These are phyloP conservation scores for Echiichthys vipera DNA, from an alignment of 2,797 vertebrate genomes.

Conservation along the genomic window DNA sequence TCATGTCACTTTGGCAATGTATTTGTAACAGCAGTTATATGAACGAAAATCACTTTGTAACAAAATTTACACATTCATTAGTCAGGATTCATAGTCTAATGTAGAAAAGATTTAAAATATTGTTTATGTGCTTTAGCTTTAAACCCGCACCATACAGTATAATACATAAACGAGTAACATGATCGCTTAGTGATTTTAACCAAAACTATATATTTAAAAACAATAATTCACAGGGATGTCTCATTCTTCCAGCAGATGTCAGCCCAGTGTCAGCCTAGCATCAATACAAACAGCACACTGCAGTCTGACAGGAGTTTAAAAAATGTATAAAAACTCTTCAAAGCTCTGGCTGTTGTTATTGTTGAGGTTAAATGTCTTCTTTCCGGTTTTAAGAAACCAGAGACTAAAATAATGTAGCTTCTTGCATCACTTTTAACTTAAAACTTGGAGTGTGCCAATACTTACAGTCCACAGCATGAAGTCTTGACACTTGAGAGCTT, in stretches of 20 bases:
- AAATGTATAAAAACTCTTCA: constrained; percentile 17
- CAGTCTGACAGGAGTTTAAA: constrained; percentile 12
- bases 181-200: constrained; percentile 44
- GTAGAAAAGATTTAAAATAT: constrained; percentile 29
- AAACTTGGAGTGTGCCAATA: constrained; percentile 14
- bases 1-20: too few species aligned
- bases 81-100: constrained; percentile 21
- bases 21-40: constrained; percentile 46
- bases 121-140: constrained; percentile 4
- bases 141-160: neutral
- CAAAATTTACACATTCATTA: constrained; percentile 53
- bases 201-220: constrained; percentile 29
- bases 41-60: constrained; percentile 41
- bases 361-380: constrained; percentile 23
- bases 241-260: constrained; percentile 57
- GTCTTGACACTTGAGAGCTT: neutral
- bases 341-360: constrained; percentile 3
- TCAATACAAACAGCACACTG: neutral
- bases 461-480: constrained; percentile 20
- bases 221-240: constrained; percentile 47
- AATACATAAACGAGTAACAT: constrained; percentile 29
- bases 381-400: constrained; percentile 11
- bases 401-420: constrained; percentile 1
- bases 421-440: neutral
- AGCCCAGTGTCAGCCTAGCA: constrained; percentile 32